These are phyloP conservation scores for Spisula subtruncata DNA, from an alignment of 2,888 invertebrate genomes.

Conservation along the genomic window DNA sequence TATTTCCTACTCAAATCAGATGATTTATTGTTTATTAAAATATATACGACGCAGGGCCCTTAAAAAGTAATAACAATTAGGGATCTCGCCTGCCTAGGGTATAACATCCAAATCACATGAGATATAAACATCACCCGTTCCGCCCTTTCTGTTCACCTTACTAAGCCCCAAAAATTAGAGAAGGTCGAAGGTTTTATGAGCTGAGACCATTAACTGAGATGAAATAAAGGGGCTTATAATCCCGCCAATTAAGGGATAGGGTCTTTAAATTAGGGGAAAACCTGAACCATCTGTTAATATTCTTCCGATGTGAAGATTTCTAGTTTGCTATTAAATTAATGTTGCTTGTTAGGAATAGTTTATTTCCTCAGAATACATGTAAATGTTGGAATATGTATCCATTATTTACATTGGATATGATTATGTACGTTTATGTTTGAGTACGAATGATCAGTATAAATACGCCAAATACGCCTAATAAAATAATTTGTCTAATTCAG, in stretches of 20 bases:
- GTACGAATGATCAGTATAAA: no score
- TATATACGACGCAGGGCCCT: slow-evolving; percentile 27
- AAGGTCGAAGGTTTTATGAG: slow-evolving; percentile 53
- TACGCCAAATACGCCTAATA: no score
- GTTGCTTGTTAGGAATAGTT: neutral
- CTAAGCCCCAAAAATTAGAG: slow-evolving; percentile 26
- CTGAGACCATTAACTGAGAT: slow-evolving; percentile 41
- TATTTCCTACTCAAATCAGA: slow-evolving; percentile 26
- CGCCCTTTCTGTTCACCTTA: slow-evolving; percentile 39
- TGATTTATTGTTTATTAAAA: slow-evolving; percentile 56
- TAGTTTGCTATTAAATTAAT: neutral
- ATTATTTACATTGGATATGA: no score
- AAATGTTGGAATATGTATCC: no score
- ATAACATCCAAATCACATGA: slow-evolving; percentile 37
- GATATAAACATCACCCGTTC: slow-evolving; percentile 46
- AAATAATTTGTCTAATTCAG: no score
- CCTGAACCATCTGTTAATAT: slow-evolving; percentile 55
- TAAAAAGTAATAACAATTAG: slow-evolving; percentile 58
- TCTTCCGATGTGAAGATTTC: slow-evolving; percentile 5
- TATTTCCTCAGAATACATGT: neutral
- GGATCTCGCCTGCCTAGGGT: slow-evolving; percentile 19
- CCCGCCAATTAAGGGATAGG: slow-evolving; percentile 60
- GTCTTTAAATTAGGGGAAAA: slow-evolving; percentile 41
- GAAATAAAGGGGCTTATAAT: slow-evolving; percentile 45
- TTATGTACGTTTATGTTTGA: no score